Evolutionary conservation across 2,888 invertebrate genomes (phyloP), one percentile per base, ranked within the genome.

Genomic region (Odontothrips loti): DNA sequence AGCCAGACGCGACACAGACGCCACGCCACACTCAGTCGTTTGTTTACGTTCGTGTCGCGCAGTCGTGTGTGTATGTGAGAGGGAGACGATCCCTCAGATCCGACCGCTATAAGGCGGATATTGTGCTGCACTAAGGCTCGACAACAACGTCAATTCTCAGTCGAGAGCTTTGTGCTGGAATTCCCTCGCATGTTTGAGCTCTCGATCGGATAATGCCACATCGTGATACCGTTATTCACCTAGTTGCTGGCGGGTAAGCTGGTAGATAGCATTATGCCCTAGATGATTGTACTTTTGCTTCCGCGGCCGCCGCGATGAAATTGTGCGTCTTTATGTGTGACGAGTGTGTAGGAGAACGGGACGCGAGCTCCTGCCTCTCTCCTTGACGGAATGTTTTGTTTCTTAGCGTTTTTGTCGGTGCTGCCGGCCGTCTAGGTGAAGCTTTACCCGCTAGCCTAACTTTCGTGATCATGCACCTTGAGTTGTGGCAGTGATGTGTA

Each of bases 201-300:
- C 68, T 27, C 27, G 27, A 27, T 75, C 27, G 68, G 68, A 75
- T 75, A 75, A 75, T 75, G 68, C 68, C 27, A 23, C 68, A 75
- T 1, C 68, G 85, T 68, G 96, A 96, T 89, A 95, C 96, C 85
- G 91, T 96, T 85, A 96, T 97, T 89, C 97, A 97, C 90, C 92
- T 97, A 86, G 90, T 97, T 86, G 97, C 97, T 88, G 97, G 97
- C 91, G 97, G 97, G 97, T 97, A 91, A 92, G 96, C 92, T 81
- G 82, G 82, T 80, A 83, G 82, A 80, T 82, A 58, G 23, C 12
- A 75, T 75, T 75, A 27, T 27, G 68, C 12, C 58, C 11, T 75
- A 75, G 68, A 27, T 75, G 23, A 12, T 27, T 75, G 11, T 43
- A 27, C 8, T 75, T 75, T 23, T 27, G 10, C 68, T 11, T 58